Conservation (phyloP, 2,113 vertebrate genomes). For the Cacatua alba region DNA sequence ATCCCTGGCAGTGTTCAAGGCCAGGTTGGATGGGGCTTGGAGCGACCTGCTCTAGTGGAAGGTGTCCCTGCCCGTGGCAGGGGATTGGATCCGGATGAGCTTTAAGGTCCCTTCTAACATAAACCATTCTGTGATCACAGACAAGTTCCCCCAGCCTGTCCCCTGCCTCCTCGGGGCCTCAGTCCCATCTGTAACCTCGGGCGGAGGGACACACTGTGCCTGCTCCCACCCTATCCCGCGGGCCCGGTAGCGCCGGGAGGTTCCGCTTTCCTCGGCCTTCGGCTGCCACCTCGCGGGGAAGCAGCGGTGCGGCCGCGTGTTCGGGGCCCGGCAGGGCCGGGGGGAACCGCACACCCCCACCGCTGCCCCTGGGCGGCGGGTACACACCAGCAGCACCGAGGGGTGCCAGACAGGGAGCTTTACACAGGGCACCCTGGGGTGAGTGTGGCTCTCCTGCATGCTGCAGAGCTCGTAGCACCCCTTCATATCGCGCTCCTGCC, state of each 20-base stretch:
- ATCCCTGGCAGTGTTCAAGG: no score
- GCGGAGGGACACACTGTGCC: neutral
- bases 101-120: neutral
- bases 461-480: neutral
- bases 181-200: neutral
- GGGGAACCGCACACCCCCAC: no score
- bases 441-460: fast-evolving
- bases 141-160: neutral
- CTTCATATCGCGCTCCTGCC: fast-evolving
- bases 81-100: no score
- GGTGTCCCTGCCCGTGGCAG: no score
- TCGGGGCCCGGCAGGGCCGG: neutral
- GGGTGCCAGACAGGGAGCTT: fast-evolving
- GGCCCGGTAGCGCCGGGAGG: fast-evolving
- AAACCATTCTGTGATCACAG: neutral
- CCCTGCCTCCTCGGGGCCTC: neutral
- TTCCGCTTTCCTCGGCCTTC: neutral
- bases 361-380: neutral
- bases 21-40: no score
- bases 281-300: slow-evolving; percentile 66
- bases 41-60: no score
- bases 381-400: neutral
- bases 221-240: no score
- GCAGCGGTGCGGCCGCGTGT: neutral
- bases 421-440: fast-evolving